phyloP scores from a whole-genome alignment of 2,113 vertebrate genomes.

The Boulengerochromis microlepis region DNA sequence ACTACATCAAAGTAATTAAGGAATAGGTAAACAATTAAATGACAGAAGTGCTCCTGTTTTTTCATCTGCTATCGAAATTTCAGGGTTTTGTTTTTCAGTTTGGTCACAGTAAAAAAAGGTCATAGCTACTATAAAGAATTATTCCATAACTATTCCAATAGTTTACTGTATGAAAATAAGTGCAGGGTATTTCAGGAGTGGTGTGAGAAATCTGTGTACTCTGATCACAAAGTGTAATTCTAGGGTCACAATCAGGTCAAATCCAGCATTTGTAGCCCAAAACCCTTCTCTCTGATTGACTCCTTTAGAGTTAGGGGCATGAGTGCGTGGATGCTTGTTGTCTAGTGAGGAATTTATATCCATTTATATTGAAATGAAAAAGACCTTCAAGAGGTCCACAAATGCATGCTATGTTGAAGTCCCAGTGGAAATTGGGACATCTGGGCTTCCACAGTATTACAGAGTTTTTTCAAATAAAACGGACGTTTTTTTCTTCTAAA shows the following conservation, averaged over 20 bases:
- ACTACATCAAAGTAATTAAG: neutral
- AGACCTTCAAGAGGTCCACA: neutral
- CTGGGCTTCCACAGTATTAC: neutral
- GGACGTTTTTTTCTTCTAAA: neutral
- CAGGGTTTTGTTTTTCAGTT: neutral
- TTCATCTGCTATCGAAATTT: neutral
- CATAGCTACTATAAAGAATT: neutral
- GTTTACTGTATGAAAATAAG: neutral
- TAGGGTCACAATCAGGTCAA: neutral
- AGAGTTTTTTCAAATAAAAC: neutral
- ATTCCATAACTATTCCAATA: neutral
- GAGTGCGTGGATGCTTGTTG: fast-evolving
- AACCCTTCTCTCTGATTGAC: neutral
- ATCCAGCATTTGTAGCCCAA: neutral
- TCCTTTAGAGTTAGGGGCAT: neutral
- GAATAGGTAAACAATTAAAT: neutral
- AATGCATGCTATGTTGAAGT: fast-evolving
- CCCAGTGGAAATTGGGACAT: neutral
- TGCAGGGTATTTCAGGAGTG: neutral
- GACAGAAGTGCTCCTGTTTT: neutral
- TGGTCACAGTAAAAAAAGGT: neutral
- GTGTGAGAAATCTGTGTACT: neutral
- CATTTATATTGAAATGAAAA: neutral
- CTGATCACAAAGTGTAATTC: neutral
- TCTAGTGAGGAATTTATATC: neutral